These are phyloP conservation scores for Gavialis gangeticus DNA, from an alignment of 2,113 vertebrate species.

Conservation along the genomic window DNA sequence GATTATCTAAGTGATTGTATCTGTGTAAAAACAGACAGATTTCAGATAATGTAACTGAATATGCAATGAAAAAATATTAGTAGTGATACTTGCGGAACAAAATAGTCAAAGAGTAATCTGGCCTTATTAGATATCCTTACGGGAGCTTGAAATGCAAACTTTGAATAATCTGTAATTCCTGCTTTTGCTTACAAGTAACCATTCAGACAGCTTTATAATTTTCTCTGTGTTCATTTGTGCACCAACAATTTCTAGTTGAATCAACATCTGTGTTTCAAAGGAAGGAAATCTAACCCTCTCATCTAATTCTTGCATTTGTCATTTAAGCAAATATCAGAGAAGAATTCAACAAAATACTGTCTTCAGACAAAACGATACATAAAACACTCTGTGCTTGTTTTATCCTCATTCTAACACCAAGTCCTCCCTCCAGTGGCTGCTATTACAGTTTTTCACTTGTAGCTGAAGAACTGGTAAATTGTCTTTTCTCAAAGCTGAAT, in stretches of 20 bases:
- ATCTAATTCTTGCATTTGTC: constrained; percentile 56
- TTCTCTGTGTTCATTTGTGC: constrained; percentile 54
- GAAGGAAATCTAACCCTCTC: constrained; percentile 40
- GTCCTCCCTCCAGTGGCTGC: constrained; percentile 75
- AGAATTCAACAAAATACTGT: constrained; percentile 51
- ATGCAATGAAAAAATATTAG: background rate
- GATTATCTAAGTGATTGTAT: background rate
- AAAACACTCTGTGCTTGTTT: constrained; percentile 52
- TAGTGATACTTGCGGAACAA: background rate
- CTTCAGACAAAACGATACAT: constrained; percentile 52
- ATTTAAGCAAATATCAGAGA: constrained; percentile 63
- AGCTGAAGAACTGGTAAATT: constrained; percentile 7
- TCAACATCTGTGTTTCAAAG: constrained; percentile 56
- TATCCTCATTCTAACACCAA: constrained; percentile 64
- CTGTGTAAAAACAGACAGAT: background rate
- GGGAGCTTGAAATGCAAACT: background rate
- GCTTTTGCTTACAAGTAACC: constrained; percentile 6
- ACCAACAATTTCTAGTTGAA: constrained; percentile 17
- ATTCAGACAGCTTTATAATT: constrained; percentile 33
- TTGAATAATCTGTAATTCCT: constrained; percentile 17
- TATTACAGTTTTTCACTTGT: constrained; percentile 44
- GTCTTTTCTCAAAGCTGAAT: background rate
- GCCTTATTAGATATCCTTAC: constrained; percentile 4
- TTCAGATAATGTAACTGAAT: background rate
- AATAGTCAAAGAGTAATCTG: background rate